phyloP scores from a whole-genome alignment of 2,888 invertebrate genomes.

The Esperia sulphurella region DNA sequence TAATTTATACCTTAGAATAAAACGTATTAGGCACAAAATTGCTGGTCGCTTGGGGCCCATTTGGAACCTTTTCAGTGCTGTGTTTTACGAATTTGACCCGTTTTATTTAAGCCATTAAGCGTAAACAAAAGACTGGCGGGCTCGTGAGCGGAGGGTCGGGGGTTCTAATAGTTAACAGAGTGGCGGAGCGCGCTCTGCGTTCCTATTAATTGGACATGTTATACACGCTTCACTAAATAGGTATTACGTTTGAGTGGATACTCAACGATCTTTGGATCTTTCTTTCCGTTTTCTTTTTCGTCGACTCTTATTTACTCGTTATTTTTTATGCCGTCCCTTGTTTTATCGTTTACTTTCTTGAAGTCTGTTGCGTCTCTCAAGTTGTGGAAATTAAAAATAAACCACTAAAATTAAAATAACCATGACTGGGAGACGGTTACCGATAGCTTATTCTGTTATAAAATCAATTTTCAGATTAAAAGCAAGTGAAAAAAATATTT shows the following conservation, averaged over 20 bases:
- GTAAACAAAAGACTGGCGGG: slow-evolving; percentile 72
- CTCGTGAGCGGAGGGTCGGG: slow-evolving; percentile 60
- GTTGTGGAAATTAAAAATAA: not conserved
- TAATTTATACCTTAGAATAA: slow-evolving; percentile 54
- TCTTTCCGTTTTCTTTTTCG: slow-evolving; percentile 32
- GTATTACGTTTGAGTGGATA: slow-evolving; percentile 47
- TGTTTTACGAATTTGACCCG: slow-evolving; percentile 73
- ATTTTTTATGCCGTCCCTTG: slow-evolving; percentile 12
- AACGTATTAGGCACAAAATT: slow-evolving; percentile 45
- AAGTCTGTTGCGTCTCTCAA: not conserved
- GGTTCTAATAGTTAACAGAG: slow-evolving; percentile 69
- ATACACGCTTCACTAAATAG: slow-evolving; percentile 67
- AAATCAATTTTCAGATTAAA: too few relatives aligned
- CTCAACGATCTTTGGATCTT: slow-evolving; percentile 33
- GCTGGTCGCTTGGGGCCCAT: slow-evolving; percentile 34
- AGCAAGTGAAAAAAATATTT: too few relatives aligned
- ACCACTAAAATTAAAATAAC: too few relatives aligned
- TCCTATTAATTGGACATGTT: slow-evolving; percentile 72
- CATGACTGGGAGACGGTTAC: too few relatives aligned
- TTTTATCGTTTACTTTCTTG: not conserved
- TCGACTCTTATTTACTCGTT: slow-evolving; percentile 23
- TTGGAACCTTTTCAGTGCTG: slow-evolving; percentile 56
- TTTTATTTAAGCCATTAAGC: slow-evolving; percentile 77
- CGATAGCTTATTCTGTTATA: too few relatives aligned
- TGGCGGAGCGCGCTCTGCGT: slow-evolving; percentile 52